Percentiles rank a stretch among this genome's conserved stretches.
Conservation (phyloP, 2,113 vertebrate genomes). For the Callipepla californica region DNA sequence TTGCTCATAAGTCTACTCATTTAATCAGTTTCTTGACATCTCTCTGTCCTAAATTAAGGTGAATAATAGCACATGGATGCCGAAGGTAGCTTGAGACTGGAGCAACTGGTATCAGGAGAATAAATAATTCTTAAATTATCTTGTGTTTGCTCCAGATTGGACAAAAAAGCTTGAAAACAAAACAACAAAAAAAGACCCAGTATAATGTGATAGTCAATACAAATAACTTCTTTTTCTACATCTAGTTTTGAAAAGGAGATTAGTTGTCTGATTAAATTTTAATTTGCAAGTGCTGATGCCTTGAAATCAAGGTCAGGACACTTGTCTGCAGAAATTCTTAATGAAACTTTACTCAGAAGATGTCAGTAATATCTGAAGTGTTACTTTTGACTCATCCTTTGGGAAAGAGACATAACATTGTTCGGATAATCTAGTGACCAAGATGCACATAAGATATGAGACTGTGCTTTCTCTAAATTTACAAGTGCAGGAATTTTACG, state of each 20-base stretch:
- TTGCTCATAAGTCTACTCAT: neutral
- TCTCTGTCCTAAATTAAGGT: neutral
- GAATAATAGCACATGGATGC: neutral
- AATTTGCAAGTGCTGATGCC: neutral
- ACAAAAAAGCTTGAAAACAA: neutral
- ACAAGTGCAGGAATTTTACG: neutral
- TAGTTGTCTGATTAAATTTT: neutral
- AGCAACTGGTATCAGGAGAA: neutral
- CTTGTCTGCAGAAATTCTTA: neutral
- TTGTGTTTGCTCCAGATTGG: neutral
- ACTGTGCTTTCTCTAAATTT: fast-evolving
- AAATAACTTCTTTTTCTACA: neutral
- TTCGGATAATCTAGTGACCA: neutral
- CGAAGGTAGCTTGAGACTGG: neutral
- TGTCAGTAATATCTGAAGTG: neutral
- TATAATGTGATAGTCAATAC: neutral
- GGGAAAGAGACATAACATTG: neutral
- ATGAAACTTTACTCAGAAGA: neutral
- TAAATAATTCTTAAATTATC: neutral
- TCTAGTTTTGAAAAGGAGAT: neutral
- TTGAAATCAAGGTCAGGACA: neutral
- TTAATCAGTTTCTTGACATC: neutral
- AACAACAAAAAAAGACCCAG: neutral
- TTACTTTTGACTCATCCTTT: neutral
- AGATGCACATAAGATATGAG: fast-evolving